Percentiles rank a stretch among this genome's conserved stretches.
These are phyloP conservation scores for Hyles euphorbiae DNA, from an alignment of 1,140 invertebrate genomes.

Conservation along the genomic window DNA sequence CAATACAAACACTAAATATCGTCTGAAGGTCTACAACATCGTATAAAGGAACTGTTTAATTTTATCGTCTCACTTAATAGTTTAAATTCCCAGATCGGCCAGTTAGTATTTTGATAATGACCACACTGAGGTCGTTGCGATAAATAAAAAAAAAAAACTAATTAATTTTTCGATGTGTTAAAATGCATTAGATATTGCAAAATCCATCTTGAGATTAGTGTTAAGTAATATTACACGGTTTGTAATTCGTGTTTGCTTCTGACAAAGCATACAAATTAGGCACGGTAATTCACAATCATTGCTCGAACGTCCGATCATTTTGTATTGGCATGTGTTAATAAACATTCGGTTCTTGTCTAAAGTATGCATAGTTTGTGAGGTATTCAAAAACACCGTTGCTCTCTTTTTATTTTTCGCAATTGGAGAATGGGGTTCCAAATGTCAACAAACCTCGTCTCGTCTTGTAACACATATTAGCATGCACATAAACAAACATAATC, in stretches of 20 bases:
- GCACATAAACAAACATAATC: constrained; percentile 10
- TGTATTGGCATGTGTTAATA: not conserved
- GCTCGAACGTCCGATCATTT: not conserved
- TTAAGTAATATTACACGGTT: constrained; percentile 1
- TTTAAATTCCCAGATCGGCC: not conserved
- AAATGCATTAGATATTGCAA: constrained; percentile 3
- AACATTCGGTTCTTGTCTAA: not conserved
- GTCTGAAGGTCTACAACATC: not conserved
- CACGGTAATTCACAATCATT: constrained; percentile 1
- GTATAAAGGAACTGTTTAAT: constrained; percentile 1
- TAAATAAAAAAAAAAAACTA: not conserved
- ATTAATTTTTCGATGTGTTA: not conserved
- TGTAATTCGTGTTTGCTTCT: constrained; percentile 4
- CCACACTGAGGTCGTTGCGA: constrained; percentile 1
- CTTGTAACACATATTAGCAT: constrained; percentile 12
- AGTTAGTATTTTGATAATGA: constrained; percentile 5
- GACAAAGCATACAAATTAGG: constrained; percentile 5
- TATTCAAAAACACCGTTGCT: not conserved
- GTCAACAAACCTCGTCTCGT: constrained; percentile 9
- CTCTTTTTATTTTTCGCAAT: constrained; percentile 12
- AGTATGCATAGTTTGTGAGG: not conserved
- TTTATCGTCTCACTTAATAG: constrained; percentile 4
- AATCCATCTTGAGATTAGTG: constrained; percentile 2
- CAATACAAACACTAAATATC: not conserved
- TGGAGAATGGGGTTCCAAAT: constrained; percentile 6